These are phyloP conservation scores for Dicerorhinus sumatrensis DNA, from an alignment of 2,113 vertebrate species.

Conservation along the genomic window DNA sequence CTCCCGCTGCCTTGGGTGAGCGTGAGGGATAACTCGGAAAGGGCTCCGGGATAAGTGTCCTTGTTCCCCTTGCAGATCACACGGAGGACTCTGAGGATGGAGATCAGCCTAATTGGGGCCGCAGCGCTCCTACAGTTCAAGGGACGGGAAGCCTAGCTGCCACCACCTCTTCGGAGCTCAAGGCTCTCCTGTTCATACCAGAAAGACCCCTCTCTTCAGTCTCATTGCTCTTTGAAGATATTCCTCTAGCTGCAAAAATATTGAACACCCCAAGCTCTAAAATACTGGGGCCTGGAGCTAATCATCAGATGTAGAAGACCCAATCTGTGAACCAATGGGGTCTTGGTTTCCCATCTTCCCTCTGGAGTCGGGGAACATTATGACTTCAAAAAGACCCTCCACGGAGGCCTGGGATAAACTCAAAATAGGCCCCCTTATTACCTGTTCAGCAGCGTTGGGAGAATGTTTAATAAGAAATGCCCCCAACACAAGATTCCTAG, in stretches of 20 bases:
- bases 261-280: background rate
- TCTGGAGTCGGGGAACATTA: background rate
- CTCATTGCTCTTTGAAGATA: conserved; percentile 17
- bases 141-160: background rate
- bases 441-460: background rate
- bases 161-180: background rate
- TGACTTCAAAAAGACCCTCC: background rate
- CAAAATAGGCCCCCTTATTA: background rate
- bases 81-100: background rate
- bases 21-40: background rate
- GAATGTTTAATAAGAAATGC: background rate
- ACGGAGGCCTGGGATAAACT: background rate
- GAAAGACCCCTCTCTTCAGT: background rate
- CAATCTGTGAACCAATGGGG: background rate
- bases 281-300: background rate
- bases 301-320: background rate
- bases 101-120: background rate
- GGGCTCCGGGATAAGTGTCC: background rate
- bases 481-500: background rate
- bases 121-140: background rate
- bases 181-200: background rate
- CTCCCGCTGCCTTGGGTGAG: background rate
- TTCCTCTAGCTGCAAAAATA: conserved; percentile 21
- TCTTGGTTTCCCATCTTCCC: background rate
- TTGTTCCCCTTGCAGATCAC: background rate